Base-by-base conservation (phyloP, 2,113 vertebrate species). In the Megaceryle torquata region DNA sequence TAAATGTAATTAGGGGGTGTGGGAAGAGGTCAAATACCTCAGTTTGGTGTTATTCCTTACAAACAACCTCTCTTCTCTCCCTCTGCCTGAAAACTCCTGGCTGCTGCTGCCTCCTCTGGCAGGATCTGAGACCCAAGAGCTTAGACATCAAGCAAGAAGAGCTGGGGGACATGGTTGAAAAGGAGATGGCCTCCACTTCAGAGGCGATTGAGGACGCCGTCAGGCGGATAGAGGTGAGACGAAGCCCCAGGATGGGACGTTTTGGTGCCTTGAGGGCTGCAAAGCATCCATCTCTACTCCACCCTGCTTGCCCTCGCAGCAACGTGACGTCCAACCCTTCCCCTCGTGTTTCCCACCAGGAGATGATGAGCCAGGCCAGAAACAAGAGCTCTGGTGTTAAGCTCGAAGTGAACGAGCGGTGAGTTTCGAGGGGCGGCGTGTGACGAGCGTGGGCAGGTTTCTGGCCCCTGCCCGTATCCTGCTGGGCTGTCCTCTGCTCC, bases 341-440 rank as follows among this genome's bases (percentile, higher is more conserved):
- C 41, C 53, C 13, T 72, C 31, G 41, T 59, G 31, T 44, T 50
- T 84, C 60, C 33, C 72, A 22, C 50, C 86, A 99, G 99, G 99
- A 99, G 97, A 98, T 99, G 99, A 99, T 99, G 99, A 99, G 98
- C 97, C 98, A 99, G 95, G 99, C 99, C 74, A 98, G 99, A 74
- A 98, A 96, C 0, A 98, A 99, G 95, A 99, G 98, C 51, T 97
- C 99, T 0, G 99, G 99, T 31, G 93, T 99, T 16, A 99, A 99
- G 96, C 98, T 99, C 59, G 99, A 99, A 93, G 99, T 99, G 95
- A 99, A 99, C 0, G 99, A 99, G 96, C 99, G 99, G 99, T 99
- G 90, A 96, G 98, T 97, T 67, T 5, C 21, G 64, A 28, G 56
- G 63, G 24, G 20, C 5, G 11, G 25, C 0, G 0, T 21, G 51